phyloP scores from a whole-genome alignment of 1,140 invertebrate species.

The Macrosteles quadrilineatus region DNA sequence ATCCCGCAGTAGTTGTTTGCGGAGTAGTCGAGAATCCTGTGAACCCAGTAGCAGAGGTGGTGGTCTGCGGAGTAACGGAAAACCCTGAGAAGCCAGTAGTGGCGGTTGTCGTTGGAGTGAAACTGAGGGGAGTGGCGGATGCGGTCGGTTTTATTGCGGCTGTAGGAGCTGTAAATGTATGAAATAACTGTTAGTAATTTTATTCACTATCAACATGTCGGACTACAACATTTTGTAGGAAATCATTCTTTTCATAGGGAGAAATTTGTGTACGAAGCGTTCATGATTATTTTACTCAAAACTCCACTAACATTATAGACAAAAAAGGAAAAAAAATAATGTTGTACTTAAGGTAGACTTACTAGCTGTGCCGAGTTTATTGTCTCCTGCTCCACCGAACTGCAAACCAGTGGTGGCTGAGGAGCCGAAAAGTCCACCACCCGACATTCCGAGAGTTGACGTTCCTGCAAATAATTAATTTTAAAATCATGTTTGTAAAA shows the following conservation, averaged over 20 bases:
- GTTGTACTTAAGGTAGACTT: too few species aligned
- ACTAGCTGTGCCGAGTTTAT: background rate
- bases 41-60: conserved; percentile 47
- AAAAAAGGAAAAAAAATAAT: too few species aligned
- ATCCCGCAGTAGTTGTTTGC: conserved; percentile 43
- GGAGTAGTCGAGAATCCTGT: conserved; percentile 45
- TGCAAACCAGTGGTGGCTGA: background rate
- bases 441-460: too few species aligned
- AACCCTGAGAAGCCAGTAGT: conserved; percentile 39
- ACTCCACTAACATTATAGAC: too few species aligned
- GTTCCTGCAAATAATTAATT: too few species aligned
- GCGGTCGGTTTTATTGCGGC: conserved; percentile 20
- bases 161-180: conserved; percentile 10
- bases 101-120: conserved; percentile 36
- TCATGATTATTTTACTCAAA: too few species aligned
- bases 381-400: conserved; percentile 11
- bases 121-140: conserved; percentile 7
- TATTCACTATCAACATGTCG: conserved; percentile 3
- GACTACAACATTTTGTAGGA: too few species aligned
- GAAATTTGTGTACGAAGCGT: too few species aligned
- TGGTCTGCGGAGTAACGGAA: background rate
- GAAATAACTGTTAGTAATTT: background rate
- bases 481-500: too few species aligned
- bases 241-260: too few species aligned
- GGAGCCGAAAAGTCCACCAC: too few species aligned